phyloP scores from a whole-genome alignment of 2,888 invertebrate genomes.

The Drosophila diplacantha region DNA sequence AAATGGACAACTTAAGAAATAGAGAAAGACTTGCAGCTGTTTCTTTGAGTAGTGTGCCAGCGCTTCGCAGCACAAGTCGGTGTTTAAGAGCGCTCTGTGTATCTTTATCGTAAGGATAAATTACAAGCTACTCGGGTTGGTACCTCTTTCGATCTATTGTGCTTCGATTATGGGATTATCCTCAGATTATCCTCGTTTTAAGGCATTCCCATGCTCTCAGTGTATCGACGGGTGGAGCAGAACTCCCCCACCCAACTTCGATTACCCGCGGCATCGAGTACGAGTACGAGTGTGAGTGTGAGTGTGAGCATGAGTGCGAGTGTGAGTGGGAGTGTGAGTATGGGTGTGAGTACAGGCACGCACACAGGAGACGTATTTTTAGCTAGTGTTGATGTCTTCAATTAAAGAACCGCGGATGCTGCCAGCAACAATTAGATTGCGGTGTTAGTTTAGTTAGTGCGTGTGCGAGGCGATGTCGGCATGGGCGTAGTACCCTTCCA shows the following conservation, averaged over 20 bases:
- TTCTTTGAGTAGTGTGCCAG: background rate
- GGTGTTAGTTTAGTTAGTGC: slow-evolving; percentile 62
- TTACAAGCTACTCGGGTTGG: no score
- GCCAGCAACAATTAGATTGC: slow-evolving; percentile 70
- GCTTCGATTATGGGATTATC: background rate
- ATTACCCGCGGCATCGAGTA: slow-evolving; percentile 3
- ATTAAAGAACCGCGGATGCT: slow-evolving; percentile 74
- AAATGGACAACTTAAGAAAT: background rate
- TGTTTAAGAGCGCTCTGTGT: background rate
- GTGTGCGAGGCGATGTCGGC: slow-evolving; percentile 55
- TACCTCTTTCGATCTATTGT: background rate
- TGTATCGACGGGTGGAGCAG: background rate
- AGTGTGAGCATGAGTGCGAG: background rate
- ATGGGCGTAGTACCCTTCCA: background rate
- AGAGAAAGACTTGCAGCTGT: background rate
- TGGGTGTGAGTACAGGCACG: slow-evolving; percentile 1
- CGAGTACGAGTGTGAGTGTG: background rate
- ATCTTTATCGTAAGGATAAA: background rate
- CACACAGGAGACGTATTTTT: slow-evolving; percentile 53
- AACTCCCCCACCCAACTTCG: slow-evolving; percentile 4
- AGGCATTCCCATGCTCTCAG: background rate
- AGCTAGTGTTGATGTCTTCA: slow-evolving; percentile 76
- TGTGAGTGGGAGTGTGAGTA: slow-evolving; percentile 9
- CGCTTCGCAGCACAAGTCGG: background rate
- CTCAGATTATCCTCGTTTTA: background rate